Evolutionary conservation across 2,797 vertebrate species (phyloP), one percentile per base, ranked within the genome.

Genomic region (Dicrostonyx torquatus): DNA sequence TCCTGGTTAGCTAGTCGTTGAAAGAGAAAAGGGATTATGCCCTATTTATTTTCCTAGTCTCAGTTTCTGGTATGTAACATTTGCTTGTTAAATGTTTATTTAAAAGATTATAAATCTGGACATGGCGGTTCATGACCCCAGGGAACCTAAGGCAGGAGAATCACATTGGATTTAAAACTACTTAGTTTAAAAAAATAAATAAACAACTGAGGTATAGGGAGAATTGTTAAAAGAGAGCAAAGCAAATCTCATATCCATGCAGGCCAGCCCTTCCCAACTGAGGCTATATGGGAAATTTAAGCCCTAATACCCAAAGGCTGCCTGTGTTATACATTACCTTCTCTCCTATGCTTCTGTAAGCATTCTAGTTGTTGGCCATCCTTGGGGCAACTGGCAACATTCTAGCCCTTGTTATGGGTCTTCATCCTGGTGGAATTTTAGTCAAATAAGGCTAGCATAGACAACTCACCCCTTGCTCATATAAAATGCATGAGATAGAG

Each of bases 11-110:
- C 80, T 68, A 45, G 84, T 95, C 48, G 13, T 86, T 90, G 93
- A 55, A 55, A 64, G 45, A 50, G 55, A 78, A 73, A 91, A 77
- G n/a, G 45, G 34, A 12, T 66, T n/a, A 0, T 83, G 34, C 83
- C 72, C 68, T 91, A 26, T 43, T 93, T 94, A 85, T 93, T 60
- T 89, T 96, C 87, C 43, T 78, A 58, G 72, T 72, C 26, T 45
- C 68, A 55, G 48, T 37, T 37, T 18, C 70, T 84, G 12, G 13
- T 43, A 1, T 72, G 29, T 50, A 73, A 60, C 87, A 87, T 31
- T 31, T 92, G 55, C 60, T 90, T 80, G 64, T 86, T 82, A 72
- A 58, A 75, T 95, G 43, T 75, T 90, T 95, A 37, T 79, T 93
- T 92, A 84, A 93, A 94, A 75, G 18, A 64, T 94, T 77, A 34